Percentiles rank a stretch among this genome's conserved stretches.
Conservation (phyloP, 2,113 vertebrate genomes). For the Cercocebus atys region DNA sequence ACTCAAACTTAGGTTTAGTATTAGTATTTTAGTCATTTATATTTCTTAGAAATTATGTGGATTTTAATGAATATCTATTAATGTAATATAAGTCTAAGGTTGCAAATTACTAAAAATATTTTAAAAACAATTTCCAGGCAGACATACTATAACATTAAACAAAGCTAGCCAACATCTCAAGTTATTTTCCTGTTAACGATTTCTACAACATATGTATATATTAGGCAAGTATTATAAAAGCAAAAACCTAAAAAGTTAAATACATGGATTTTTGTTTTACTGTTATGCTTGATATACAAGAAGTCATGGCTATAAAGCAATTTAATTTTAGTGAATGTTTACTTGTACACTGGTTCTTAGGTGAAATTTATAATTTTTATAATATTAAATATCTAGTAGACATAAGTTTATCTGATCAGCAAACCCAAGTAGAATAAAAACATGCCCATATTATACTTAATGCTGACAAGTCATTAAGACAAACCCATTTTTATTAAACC, state of each 20-base stretch:
- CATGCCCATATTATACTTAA: not conserved
- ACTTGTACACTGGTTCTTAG: not conserved
- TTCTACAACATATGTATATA: not conserved
- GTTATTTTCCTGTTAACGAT: not conserved
- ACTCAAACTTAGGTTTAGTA: not conserved
- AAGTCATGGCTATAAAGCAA: not conserved
- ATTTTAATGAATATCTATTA: not conserved
- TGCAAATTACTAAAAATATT: not conserved
- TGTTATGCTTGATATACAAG: not conserved
- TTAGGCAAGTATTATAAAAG: not conserved
- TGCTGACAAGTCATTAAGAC: not conserved
- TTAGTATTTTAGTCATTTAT: not conserved
- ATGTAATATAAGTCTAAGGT: not conserved
- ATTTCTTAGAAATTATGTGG: not conserved
- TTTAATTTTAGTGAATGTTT: not conserved
- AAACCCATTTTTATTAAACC: not conserved
- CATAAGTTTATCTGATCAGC: not conserved
- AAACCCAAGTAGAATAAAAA: conserved; percentile 15
- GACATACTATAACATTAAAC: not conserved
- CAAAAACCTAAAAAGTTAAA: conserved; percentile 15
- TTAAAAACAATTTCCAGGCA: not conserved
- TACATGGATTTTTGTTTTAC: not conserved
- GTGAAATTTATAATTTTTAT: conserved; percentile 20
- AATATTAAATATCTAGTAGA: not conserved
- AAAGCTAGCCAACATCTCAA: not conserved